phyloP scores from a whole-genome alignment of 1,140 invertebrate species.

The Cydia pomonella region DNA sequence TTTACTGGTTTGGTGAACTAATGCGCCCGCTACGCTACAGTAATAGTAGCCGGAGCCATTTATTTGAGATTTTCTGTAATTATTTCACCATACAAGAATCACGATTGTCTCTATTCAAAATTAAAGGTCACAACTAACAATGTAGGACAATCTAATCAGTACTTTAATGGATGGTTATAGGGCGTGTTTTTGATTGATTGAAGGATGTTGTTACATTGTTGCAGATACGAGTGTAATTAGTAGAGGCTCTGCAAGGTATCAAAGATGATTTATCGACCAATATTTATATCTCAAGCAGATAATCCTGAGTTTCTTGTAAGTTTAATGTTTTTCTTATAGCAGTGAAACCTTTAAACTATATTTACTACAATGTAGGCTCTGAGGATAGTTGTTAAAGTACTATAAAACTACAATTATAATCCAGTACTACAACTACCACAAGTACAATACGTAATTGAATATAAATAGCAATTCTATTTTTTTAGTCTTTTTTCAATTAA shows the following conservation, averaged over 20 bases:
- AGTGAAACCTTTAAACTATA: neutral
- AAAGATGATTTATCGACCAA: slow-evolving; percentile 27
- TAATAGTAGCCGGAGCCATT: slow-evolving; percentile 22
- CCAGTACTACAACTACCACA: no score
- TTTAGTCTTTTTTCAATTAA: no score
- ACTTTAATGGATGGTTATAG: neutral
- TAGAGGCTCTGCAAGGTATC: slow-evolving; percentile 23
- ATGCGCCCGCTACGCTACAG: neutral
- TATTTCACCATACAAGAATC: slow-evolving; percentile 42
- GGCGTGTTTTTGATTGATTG: neutral
- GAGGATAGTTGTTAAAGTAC: neutral
- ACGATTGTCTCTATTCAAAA: neutral
- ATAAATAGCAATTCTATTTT: no score
- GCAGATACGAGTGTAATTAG: slow-evolving; percentile 7
- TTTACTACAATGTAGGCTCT: neutral
- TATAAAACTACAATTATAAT: no score
- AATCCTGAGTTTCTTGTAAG: neutral
- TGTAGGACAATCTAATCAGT: neutral
- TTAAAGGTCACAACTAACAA: neutral
- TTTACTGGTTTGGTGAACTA: neutral
- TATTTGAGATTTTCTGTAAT: slow-evolving; percentile 46
- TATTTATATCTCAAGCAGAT: neutral
- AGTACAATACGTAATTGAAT: no score
- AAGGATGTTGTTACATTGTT: neutral
- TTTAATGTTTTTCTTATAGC: neutral